These are phyloP conservation scores for Thymelicus sylvestris DNA, from an alignment of 2,888 invertebrate species.

Conservation along the genomic window DNA sequence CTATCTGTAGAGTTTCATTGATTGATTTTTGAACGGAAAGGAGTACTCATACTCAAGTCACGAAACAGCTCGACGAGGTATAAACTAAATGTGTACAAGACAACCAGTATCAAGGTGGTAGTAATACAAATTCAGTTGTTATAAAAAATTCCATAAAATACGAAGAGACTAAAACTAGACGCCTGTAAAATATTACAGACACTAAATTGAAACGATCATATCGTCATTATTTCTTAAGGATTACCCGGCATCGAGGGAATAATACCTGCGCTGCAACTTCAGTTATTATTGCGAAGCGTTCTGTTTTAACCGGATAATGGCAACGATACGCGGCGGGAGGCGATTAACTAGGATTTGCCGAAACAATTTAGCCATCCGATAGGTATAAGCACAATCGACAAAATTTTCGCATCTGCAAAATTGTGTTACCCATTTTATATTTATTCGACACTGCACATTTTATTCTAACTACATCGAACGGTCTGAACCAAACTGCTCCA, in stretches of 20 bases:
- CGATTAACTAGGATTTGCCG: constrained; percentile 71
- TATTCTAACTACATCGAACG: constrained; percentile 45
- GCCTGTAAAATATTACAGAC: constrained; percentile 25
- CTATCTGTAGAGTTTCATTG: too few species aligned
- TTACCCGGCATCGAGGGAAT: constrained; percentile 48
- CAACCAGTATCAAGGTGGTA: too few species aligned
- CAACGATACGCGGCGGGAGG: constrained; percentile 62
- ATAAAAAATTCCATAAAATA: too few species aligned
- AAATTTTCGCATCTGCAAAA: constrained; percentile 52
- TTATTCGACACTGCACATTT: constrained; percentile 43
- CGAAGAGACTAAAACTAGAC: constrained; percentile 12
- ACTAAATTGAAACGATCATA: constrained; percentile 32
- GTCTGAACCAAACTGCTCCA: constrained; percentile 60
- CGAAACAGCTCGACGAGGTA: too few species aligned
- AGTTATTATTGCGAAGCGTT: constrained; percentile 72
- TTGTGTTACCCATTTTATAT: constrained; percentile 51
- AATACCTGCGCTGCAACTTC: constrained; percentile 58
- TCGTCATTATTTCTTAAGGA: constrained; percentile 42
- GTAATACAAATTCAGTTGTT: too few species aligned
- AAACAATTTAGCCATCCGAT: constrained; percentile 63
- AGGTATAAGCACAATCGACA: constrained; percentile 69
- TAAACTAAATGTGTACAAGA: too few species aligned
- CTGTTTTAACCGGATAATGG: constrained; percentile 73
- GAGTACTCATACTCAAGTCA: too few species aligned
- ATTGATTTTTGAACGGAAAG: too few species aligned